Percentiles rank a stretch among this genome's conserved stretches.
Evolutionary conservation across 2,888 invertebrate species (phyloP).

Genomic region (Ypsolopha scabrella): DNA sequence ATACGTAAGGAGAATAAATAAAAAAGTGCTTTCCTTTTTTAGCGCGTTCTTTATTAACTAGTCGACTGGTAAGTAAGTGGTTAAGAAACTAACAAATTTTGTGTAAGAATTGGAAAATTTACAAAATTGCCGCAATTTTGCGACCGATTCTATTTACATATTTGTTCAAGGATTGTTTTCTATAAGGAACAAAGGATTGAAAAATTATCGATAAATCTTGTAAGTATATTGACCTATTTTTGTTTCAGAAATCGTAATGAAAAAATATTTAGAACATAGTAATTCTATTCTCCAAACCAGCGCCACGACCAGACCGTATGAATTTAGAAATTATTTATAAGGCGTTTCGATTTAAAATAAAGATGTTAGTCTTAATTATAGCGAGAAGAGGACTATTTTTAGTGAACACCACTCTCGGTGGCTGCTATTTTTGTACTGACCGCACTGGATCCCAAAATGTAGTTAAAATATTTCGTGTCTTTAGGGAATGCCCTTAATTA

Average conservation of each 20-base stretch:
- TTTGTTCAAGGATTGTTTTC: no score
- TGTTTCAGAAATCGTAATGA: neutral
- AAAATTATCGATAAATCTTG: no score
- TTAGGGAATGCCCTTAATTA: no score
- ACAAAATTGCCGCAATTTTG: neutral
- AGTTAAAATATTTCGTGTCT: neutral
- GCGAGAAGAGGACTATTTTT: conserved; percentile 34
- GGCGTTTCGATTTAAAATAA: neutral
- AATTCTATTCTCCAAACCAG: neutral
- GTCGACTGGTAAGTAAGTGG: neutral
- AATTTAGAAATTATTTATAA: neutral
- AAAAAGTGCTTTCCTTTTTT: neutral
- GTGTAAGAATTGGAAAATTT: neutral
- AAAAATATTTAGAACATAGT: neutral
- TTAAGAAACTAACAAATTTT: neutral
- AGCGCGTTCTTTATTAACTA: neutral
- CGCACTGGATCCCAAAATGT: conserved; percentile 17
- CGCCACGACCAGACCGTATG: neutral
- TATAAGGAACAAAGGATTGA: no score
- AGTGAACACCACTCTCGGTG: conserved; percentile 28
- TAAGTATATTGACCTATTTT: neutral
- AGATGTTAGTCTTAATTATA: conserved; percentile 33
- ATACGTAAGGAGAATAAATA: no score
- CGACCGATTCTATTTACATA: no score
- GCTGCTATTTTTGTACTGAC: conserved; percentile 54